Percentiles rank a stretch among this genome's conserved stretches.
phyloP scores from a whole-genome alignment of 2,797 vertebrate genomes.

The Huso huso region DNA sequence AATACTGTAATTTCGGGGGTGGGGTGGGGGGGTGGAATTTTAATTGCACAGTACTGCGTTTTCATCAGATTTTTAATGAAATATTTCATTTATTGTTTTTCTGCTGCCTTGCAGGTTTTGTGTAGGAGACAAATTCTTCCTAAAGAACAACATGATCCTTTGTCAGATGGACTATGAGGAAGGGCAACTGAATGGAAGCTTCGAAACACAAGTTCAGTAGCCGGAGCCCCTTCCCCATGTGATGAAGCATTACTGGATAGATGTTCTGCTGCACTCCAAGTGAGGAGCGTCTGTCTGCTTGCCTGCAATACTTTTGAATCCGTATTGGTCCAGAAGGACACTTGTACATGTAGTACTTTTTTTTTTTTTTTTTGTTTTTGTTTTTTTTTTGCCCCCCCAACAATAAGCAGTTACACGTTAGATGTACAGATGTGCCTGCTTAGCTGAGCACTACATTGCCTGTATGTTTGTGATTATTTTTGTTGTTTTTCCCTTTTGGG shows the following conservation, averaged over 20 bases:
- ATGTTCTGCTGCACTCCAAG: conserved; percentile 66
- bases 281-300: conserved; percentile 78
- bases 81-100: no score
- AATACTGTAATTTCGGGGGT: no score
- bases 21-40: no score
- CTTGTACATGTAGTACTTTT: conserved; percentile 77
- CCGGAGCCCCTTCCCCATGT: conserved; percentile 34
- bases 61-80: no score
- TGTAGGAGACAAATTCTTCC: conserved; percentile 98
- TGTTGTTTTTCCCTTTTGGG: conserved; percentile 65
- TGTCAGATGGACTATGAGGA: conserved; percentile 99
- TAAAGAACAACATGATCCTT: conserved; percentile 99
- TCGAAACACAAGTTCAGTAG: conserved; percentile 97
- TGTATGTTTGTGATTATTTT: conserved; percentile 82
- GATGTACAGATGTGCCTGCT: conserved; percentile 92
- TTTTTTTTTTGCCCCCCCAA: conserved; percentile 47
- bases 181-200: conserved; percentile 96
- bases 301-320: conserved; percentile 92
- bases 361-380: conserved; percentile 16
- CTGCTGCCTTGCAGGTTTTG: conserved; percentile 75
- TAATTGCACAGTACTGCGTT: no score
- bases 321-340: conserved; percentile 81
- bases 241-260: conserved; percentile 54
- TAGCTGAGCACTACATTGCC: conserved; percentile 93
- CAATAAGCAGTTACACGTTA: conserved; percentile 90